Base-by-base conservation (phyloP, 2,888 invertebrate genomes). In the Epinotia demarniana region DNA sequence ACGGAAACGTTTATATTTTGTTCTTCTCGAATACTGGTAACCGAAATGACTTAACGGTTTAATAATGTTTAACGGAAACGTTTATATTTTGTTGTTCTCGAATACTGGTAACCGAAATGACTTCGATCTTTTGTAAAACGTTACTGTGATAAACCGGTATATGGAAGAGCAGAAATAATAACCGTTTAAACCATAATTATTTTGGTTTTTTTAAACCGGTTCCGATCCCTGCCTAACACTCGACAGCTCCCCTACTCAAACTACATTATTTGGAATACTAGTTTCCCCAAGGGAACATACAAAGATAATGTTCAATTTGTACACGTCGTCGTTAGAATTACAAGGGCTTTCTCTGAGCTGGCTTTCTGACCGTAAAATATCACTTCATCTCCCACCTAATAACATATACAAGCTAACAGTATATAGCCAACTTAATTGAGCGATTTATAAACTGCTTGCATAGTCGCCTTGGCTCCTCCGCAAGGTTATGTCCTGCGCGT, bases 401-500 rank as follows among this genome's bases (percentile, higher is more conserved):
- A 46, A 71, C 64, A 53, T 27, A 71, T 16, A 43, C 53, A 55
- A 60, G 23, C 61, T 58, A 19, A 64, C 64, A 60, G 55, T 55
- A 27, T 27, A 2, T 27, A 43, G 67, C 27, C 49, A 70, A 64
- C 43, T 46, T 85, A 89, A 87, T 86, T 82, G 84, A 82, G 82
- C 84, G 81, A 85, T 89, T 86, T 87, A 87, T 82, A 84, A 77
- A 79, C 79, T 67, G 80, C 81, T 80, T 76, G 82, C 82, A 80
- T 78, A 86, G 84, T 83, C 82, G 86, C 89, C 90, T 90, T 88
- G 81, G 76, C 78, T 75, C 78, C 78, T 79, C 77, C 75, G 79
- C 84, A 90, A 91, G 90, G 89, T 88, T 87, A 89, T 83, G 89
- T 91, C 91, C 91, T 91, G 89, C 80, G 78, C 73, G 73, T 86